Evolutionary conservation across 1,140 invertebrate species (phyloP).

Genomic region (Drosophila ironensis): DNA sequence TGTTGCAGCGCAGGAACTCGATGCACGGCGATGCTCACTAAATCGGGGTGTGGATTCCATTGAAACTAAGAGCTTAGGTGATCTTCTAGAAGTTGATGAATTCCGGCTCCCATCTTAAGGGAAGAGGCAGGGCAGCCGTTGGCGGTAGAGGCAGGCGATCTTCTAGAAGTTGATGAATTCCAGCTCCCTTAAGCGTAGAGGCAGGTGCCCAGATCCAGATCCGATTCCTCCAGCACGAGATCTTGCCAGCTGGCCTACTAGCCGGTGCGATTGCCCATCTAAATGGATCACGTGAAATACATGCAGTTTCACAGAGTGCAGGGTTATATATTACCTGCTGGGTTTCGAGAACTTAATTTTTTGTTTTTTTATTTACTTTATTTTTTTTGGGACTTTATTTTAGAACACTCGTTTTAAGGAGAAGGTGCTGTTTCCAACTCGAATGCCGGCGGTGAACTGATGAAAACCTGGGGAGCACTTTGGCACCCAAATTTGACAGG

Average conservation of each 20-base stretch:
- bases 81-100: slow-evolving; percentile 87
- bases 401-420: neutral
- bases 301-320: neutral
- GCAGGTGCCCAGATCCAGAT: slow-evolving; percentile 85
- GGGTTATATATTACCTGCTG: slow-evolving; percentile 84
- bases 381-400: neutral
- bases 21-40: no score
- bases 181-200: no score
- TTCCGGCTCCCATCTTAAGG: slow-evolving; percentile 89
- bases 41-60: no score
- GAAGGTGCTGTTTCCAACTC: slow-evolving; percentile 9
- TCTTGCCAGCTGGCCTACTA: slow-evolving; percentile 92
- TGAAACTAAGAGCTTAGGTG: no score
- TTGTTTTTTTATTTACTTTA: slow-evolving; percentile 9
- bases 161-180: no score
- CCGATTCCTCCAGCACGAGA: slow-evolving; percentile 88
- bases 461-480: neutral
- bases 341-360: slow-evolving; percentile 84
- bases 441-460: slow-evolving; percentile 9
- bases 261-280: slow-evolving; percentile 93
- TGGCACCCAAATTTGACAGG: slow-evolving; percentile 1
- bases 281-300: no score
- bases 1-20: no score
- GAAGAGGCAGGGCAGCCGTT: slow-evolving; percentile 89
- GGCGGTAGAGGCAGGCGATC: no score